phyloP scores from a whole-genome alignment of 2,797 vertebrate species.

The Champsocephalus gunnari region DNA sequence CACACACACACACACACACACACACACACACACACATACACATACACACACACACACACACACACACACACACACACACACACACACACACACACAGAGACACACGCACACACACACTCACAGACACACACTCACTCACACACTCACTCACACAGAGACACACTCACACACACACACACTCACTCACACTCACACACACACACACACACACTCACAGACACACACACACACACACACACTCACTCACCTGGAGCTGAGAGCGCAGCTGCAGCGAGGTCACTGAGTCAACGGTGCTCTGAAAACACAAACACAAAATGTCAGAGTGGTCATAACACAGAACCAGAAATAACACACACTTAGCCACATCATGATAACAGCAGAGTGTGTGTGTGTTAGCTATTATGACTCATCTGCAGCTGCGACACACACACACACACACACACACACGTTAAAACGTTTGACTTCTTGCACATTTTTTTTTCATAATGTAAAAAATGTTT shows the following conservation, averaged over 20 bases:
- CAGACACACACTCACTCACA: conserved; percentile 37
- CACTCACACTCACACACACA: conserved; percentile 47
- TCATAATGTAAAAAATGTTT: too few relatives aligned
- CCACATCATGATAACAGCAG: conserved; percentile 25
- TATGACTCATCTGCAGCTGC: neutral
- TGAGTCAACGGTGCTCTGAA: conserved; percentile 92
- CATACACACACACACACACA: conserved; percentile 39
- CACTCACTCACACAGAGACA: too few relatives aligned
- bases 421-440: too few relatives aligned
- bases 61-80: conserved; percentile 16
- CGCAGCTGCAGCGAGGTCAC: conserved; percentile 91
- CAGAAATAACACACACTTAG: conserved; percentile 42
- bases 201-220: conserved; percentile 19
- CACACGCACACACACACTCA: conserved; percentile 41
- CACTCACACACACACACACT: conserved; percentile 43
- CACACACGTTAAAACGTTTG: too few relatives aligned
- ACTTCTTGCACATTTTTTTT: too few relatives aligned
- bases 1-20: too few relatives aligned
- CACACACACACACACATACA: too few relatives aligned
- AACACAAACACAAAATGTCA: conserved; percentile 43
- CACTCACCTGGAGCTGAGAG: conserved; percentile 94
- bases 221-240: conserved; percentile 45
- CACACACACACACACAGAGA: conserved; percentile 41
- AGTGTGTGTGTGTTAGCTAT: conserved; percentile 5
- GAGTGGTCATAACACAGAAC: conserved; percentile 57